Percentiles rank a stretch among this genome's conserved stretches.
These are phyloP conservation scores for Leptinotarsa texana DNA, from an alignment of 1,140 invertebrate genomes.

Conservation along the genomic window DNA sequence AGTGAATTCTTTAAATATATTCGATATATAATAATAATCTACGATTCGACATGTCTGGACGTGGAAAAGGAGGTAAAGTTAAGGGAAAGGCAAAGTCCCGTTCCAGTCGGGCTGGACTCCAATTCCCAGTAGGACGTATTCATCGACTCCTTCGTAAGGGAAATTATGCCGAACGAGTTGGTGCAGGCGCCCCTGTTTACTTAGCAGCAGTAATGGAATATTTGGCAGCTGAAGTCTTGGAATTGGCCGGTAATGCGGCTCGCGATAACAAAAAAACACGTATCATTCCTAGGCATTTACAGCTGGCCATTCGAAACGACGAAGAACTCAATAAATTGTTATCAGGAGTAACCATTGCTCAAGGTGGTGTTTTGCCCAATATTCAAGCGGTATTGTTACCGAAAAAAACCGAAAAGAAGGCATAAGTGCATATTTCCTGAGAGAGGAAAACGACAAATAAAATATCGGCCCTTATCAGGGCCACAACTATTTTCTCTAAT, in stretches of 20 bases:
- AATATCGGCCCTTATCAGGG: slow-evolving; percentile 39
- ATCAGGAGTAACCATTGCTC: slow-evolving; percentile 79
- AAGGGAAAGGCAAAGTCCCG: slow-evolving; percentile 37
- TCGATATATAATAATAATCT: too few relatives aligned
- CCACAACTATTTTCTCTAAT: slow-evolving; percentile 39
- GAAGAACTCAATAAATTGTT: slow-evolving; percentile 81
- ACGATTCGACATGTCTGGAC: slow-evolving; percentile 31
- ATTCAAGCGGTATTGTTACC: slow-evolving; percentile 72
- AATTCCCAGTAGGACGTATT: slow-evolving; percentile 74
- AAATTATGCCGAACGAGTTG: slow-evolving; percentile 69
- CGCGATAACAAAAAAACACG: slow-evolving; percentile 65
- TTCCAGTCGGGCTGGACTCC: slow-evolving; percentile 64
- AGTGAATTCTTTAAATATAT: too few relatives aligned
- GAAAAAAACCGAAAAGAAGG: slow-evolving; percentile 55
- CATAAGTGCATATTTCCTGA: background rate
- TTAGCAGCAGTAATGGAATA: slow-evolving; percentile 68
- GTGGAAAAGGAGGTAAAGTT: slow-evolving; percentile 37
- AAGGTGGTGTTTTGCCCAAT: slow-evolving; percentile 81
- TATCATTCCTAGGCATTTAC: slow-evolving; percentile 78
- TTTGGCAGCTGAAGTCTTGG: slow-evolving; percentile 68
- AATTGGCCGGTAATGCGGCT: slow-evolving; percentile 80
- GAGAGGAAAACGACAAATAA: background rate
- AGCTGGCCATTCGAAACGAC: slow-evolving; percentile 84
- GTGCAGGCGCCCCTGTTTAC: slow-evolving; percentile 72
- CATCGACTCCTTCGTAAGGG: slow-evolving; percentile 71